These are phyloP conservation scores for Emesis russula DNA, from an alignment of 2,888 invertebrate genomes.

Conservation along the genomic window DNA sequence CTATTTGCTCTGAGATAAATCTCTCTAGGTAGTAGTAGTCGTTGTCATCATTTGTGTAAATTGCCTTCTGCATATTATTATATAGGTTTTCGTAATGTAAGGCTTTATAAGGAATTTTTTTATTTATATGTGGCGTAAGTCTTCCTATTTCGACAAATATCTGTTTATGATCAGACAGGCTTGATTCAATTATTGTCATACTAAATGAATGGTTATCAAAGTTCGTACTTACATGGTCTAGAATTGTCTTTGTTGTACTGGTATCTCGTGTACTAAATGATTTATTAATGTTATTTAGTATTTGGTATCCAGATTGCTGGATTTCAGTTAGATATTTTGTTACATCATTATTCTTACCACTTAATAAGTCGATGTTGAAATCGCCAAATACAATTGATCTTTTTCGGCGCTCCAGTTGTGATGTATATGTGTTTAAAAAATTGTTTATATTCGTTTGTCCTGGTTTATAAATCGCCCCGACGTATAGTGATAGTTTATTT, in stretches of 20 bases:
- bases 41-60: background rate
- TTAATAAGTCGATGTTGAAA: too few relatives aligned
- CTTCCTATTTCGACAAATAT: too few relatives aligned
- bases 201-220: background rate
- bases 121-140: background rate
- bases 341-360: too few relatives aligned
- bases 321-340: too few relatives aligned
- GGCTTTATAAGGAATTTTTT: constrained; percentile 11
- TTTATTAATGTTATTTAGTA: constrained; percentile 32
- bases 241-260: background rate
- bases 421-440: too few relatives aligned
- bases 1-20: background rate
- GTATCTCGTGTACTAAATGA: background rate
- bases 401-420: too few relatives aligned
- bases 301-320: constrained; percentile 14
- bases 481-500: too few relatives aligned
- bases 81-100: constrained; percentile 6
- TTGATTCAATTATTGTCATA: background rate
- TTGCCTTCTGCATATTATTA: too few relatives aligned
- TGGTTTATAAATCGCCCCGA: too few relatives aligned
- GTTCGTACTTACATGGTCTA: constrained; percentile 11
- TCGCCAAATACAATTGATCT: too few relatives aligned
- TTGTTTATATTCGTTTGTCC: too few relatives aligned
- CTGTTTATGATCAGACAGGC: background rate
- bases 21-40: constrained; percentile 11